Percentiles rank a stretch among this genome's conserved stretches.
Evolutionary conservation across 2,888 invertebrate species (phyloP).

Genomic region (Sphecodes monilicornis): DNA sequence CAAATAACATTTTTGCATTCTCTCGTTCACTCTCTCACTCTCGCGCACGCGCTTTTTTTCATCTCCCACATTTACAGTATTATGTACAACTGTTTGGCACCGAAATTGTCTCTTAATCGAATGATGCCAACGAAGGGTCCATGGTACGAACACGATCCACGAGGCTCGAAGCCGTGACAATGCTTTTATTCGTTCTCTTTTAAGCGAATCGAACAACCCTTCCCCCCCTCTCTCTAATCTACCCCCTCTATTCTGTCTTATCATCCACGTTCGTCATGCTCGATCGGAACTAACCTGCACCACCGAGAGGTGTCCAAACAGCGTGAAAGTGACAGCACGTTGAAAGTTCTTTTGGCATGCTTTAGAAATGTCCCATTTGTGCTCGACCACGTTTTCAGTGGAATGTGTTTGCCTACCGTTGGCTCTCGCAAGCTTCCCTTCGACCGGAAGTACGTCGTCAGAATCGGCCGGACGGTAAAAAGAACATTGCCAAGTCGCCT

Average conservation of each 20-base stretch:
- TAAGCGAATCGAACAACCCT: slow-evolving; percentile 22
- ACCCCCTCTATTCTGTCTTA: background rate
- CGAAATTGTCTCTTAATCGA: slow-evolving; percentile 72
- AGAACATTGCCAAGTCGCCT: slow-evolving; percentile 54
- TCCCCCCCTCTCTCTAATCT: background rate
- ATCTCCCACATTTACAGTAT: slow-evolving; percentile 80
- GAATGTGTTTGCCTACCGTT: slow-evolving; percentile 72
- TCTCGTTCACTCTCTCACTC: slow-evolving; percentile 17
- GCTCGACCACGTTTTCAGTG: slow-evolving; percentile 75
- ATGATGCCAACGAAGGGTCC: slow-evolving; percentile 67
- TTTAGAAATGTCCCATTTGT: slow-evolving; percentile 64
- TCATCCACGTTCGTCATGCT: background rate
- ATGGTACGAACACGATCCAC: slow-evolving; percentile 59
- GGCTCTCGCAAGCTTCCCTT: slow-evolving; percentile 54
- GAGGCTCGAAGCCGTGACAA: slow-evolving; percentile 9
- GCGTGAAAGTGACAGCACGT: slow-evolving; percentile 67
- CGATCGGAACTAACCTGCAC: slow-evolving; percentile 4
- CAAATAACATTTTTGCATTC: slow-evolving; percentile 36
- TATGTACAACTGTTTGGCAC: slow-evolving; percentile 84
- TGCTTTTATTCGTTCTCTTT: slow-evolving; percentile 14
- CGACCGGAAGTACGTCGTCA: slow-evolving; percentile 8
- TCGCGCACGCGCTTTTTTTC: slow-evolving; percentile 43
- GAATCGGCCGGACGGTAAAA: slow-evolving; percentile 25
- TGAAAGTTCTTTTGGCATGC: slow-evolving; percentile 74
- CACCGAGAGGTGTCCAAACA: slow-evolving; percentile 65